Base-by-base conservation (phyloP, 2,888 invertebrate genomes). In the Sceliomorpha sp. region DNA sequence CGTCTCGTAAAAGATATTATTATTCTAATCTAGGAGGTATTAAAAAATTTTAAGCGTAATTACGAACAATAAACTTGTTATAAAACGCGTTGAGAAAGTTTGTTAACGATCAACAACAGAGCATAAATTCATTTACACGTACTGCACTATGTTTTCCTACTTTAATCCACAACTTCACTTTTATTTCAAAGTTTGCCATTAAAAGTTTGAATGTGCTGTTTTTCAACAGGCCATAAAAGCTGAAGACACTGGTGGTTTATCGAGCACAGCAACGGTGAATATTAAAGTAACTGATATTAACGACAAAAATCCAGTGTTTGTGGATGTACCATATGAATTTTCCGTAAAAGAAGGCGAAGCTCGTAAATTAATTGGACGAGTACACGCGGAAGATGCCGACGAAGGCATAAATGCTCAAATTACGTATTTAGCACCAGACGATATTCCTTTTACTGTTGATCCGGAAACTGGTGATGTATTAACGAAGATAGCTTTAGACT, bases 201-300 rank as follows among this genome's bases (percentile, higher is more conserved):
- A n/a, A n/a, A 44, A 66, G 29, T 14, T 20, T 50, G 26, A 15
- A 7, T 31, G 2, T 9, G 1, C n/a, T n/a, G n/a, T 39, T 53
- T 88, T 15, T 34, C 45, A 86, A 20, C 81, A 94, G 94, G 90
- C 94, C 81, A 92, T 97, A 45, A 94, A 92, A 89, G 96, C 96
- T 0, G 96, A 96, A 87, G 97, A 97, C 83, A 93, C 94, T 14
- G 96, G 96, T 1, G 95, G 94, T 36, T 88, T 96, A 27, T 92
- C 94, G 0, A 95, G 94, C 77, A 95, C 94, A 0, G 94, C 95
- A 0, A 95, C 95, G 0, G 94, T 97, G 0, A 96, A 96, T 79
- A 94, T 97, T 55, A 94, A 94, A 83, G 95, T 97, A 1, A 95
- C 96, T 0, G 97, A 97, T 79, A 95, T 96, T 68, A 97, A 97